phyloP scores from a whole-genome alignment of 2,797 vertebrate species.

The Acipenser transmontanus region DNA sequence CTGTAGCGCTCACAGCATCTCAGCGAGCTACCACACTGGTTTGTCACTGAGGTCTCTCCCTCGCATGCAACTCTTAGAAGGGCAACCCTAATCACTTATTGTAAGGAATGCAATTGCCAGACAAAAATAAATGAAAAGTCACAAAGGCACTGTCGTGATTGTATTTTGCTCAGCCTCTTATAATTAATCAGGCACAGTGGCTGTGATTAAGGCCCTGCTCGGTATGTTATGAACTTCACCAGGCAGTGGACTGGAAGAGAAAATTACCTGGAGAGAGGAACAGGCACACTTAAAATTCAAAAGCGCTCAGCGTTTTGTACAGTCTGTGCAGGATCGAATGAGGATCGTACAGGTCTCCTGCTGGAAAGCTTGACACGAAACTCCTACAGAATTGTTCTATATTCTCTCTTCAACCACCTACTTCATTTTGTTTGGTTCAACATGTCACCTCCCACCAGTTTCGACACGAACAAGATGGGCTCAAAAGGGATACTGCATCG shows the following conservation, averaged over 20 bases:
- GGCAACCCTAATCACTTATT: neutral
- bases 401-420: slow-evolving; percentile 1
- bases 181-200: neutral
- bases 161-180: neutral
- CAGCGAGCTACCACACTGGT: neutral
- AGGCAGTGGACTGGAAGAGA: neutral
- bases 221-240: neutral
- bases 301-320: neutral
- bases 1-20: neutral
- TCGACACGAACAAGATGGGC: neutral
- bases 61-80: too few relatives aligned
- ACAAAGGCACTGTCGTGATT: neutral
- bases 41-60: neutral
- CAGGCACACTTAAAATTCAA: neutral
- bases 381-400: neutral
- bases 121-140: neutral
- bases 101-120: neutral
- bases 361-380: neutral
- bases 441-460: neutral
- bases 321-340: neutral
- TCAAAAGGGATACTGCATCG: neutral
- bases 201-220: neutral
- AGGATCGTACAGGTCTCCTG: neutral
- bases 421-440: neutral
- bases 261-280: too few relatives aligned